Evolutionary conservation across 2,797 vertebrate genomes (phyloP).

Genomic region (Alosa sapidissima): DNA sequence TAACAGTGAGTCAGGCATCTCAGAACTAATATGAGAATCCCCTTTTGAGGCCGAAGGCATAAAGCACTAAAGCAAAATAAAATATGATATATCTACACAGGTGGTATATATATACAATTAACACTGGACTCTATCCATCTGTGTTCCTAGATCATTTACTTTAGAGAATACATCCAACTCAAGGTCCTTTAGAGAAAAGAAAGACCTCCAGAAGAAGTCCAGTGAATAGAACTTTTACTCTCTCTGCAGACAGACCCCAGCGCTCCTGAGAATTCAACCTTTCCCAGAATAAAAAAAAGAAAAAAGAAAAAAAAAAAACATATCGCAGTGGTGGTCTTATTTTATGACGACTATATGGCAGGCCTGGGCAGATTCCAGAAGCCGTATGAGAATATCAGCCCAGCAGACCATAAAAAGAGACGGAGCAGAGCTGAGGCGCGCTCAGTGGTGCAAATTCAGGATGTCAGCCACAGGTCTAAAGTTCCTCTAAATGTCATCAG

Average conservation of each 20-base stretch:
- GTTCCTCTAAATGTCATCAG: conserved; percentile 14
- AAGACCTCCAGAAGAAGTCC: neutral
- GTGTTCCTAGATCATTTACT: no score
- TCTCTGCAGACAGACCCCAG: neutral
- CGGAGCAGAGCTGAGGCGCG: neutral
- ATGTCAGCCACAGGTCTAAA: conserved; percentile 31
- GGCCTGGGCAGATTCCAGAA: conserved; percentile 53
- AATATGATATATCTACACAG: no score
- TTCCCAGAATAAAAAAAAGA: neutral
- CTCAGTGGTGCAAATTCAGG: conserved; percentile 27
- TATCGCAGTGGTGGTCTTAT: conserved; percentile 6
- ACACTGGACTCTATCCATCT: no score
- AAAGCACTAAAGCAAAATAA: neutral
- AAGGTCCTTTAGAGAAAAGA: neutral
- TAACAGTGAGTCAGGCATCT: neutral
- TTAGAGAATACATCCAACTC: neutral
- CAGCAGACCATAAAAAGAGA: conserved; percentile 37
- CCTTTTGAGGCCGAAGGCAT: neutral
- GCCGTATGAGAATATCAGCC: conserved; percentile 52
- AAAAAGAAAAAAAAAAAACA: neutral
- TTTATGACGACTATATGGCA: conserved; percentile 42
- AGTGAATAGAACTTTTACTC: conserved; percentile 5
- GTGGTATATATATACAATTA: no score
- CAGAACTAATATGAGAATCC: neutral
- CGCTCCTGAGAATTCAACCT: neutral